phyloP scores from a whole-genome alignment of 92 coral and sea anemone species.

The Hydrozoanthus gracilis region DNA sequence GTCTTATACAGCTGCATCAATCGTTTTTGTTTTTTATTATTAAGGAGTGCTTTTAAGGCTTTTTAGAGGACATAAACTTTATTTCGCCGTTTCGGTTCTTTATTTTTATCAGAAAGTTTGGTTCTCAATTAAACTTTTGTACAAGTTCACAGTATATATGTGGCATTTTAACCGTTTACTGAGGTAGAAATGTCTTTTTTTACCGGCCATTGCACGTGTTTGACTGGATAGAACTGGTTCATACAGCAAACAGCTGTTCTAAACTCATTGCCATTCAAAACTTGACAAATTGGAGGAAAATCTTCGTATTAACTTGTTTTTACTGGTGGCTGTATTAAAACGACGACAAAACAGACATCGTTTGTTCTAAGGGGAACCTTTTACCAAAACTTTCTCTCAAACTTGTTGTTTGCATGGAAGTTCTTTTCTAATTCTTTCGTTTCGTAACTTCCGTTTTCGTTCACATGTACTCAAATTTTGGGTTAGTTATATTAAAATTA shows the following conservation, averaged over 20 bases:
- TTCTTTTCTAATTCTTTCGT: neutral
- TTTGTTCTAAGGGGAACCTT: neutral
- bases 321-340: slow-evolving; percentile 48
- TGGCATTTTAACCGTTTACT: slow-evolving; percentile 10
- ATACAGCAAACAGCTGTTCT: slow-evolving; percentile 37
- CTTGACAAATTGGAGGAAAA: slow-evolving; percentile 26
- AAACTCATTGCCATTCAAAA: slow-evolving; percentile 43
- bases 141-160: slow-evolving; percentile 15
- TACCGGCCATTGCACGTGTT: slow-evolving; percentile 31
- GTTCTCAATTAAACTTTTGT: neutral
- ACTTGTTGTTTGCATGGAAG: neutral
- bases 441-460: slow-evolving; percentile 39
- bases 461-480: slow-evolving; percentile 27
- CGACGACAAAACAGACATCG: slow-evolving; percentile 1
- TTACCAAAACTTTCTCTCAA: neutral
- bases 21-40: slow-evolving; percentile 48
- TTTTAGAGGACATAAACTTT: slow-evolving; percentile 35
- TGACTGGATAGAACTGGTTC: slow-evolving; percentile 31
- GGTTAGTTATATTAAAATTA: slow-evolving; percentile 50
- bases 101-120: neutral
- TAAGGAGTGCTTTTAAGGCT: slow-evolving; percentile 47
- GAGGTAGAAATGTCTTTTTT: slow-evolving; percentile 5
- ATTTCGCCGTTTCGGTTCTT: slow-evolving; percentile 15
- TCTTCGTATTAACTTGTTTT: slow-evolving; percentile 18
- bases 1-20: slow-evolving; percentile 39